These are phyloP conservation scores for Pipistrellus pygmaeus DNA, from an alignment of 2,797 vertebrate species.

Conservation along the genomic window DNA sequence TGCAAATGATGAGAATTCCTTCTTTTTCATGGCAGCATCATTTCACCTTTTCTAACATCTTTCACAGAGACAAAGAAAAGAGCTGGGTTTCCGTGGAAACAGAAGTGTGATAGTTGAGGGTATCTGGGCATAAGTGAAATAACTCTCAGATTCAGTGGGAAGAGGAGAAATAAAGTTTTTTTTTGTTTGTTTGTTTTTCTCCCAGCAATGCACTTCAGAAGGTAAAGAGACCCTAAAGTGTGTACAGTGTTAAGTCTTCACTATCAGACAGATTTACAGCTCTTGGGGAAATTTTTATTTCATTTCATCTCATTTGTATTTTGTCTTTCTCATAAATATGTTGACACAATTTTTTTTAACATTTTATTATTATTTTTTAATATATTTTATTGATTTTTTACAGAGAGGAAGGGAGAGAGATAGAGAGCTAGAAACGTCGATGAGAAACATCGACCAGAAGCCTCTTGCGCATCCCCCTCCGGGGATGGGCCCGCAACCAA, in stretches of 20 bases:
- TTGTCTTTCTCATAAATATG: conserved; percentile 49
- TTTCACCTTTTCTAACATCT: conserved; percentile 48
- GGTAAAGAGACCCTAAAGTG: background rate
- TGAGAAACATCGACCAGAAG: no score
- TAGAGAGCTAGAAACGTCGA: no score
- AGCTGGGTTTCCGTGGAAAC: conserved; percentile 80
- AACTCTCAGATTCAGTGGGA: conserved; percentile 58
- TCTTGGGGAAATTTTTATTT: conserved; percentile 47
- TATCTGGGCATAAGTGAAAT: conserved; percentile 68
- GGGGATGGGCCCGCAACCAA: no score
- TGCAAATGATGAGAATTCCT: no score
- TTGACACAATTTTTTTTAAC: background rate
- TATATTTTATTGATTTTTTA: no score
- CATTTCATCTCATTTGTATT: conserved; percentile 19
- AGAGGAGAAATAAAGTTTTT: conserved; percentile 71
- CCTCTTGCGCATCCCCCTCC: no score
- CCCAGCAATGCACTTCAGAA: background rate
- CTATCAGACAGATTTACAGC: background rate
- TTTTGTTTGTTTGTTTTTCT: background rate
- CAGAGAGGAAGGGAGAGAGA: no score
- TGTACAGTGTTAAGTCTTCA: background rate
- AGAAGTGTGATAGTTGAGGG: conserved; percentile 55
- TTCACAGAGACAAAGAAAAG: conserved; percentile 56
- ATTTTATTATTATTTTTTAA: no score
- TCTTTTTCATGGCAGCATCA: no score